These are phyloP conservation scores for Menidia beryllina DNA, from an alignment of 2,113 vertebrate species.

Conservation along the genomic window DNA sequence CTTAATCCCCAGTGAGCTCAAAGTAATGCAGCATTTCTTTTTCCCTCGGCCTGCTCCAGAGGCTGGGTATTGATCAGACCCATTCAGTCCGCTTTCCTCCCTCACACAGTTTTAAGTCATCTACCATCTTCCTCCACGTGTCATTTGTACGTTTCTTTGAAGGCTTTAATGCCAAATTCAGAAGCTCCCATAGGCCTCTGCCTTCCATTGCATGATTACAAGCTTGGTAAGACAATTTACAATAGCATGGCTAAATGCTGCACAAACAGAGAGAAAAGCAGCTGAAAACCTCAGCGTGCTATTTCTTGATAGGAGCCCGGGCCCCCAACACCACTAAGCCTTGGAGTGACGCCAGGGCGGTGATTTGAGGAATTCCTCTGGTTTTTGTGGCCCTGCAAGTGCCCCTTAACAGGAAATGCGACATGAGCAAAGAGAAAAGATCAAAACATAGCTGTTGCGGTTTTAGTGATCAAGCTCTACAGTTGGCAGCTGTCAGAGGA, in stretches of 20 bases:
- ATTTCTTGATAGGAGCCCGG: slow-evolving; percentile 67
- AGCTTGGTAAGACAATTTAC: slow-evolving; percentile 54
- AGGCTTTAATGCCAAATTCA: slow-evolving; percentile 15
- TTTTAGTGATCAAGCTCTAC: slow-evolving; percentile 48
- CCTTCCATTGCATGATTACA: slow-evolving; percentile 52
- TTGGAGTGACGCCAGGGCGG: slow-evolving; percentile 70
- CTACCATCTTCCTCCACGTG: background rate
- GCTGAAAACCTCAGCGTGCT: slow-evolving; percentile 68
- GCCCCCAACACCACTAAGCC: slow-evolving; percentile 56
- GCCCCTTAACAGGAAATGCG: slow-evolving; percentile 58
- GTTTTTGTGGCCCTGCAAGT: slow-evolving; percentile 60
- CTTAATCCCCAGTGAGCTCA: slow-evolving; percentile 63
- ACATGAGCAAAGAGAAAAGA: slow-evolving; percentile 51
- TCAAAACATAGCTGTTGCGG: slow-evolving; percentile 42
- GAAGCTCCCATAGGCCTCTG: slow-evolving; percentile 15
- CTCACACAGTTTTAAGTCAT: background rate
- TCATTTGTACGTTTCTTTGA: slow-evolving; percentile 16
- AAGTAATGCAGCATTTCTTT: slow-evolving; percentile 60
- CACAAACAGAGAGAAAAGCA: slow-evolving; percentile 54
- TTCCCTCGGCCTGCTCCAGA: slow-evolving; percentile 13
- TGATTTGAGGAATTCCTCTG: slow-evolving; percentile 76
- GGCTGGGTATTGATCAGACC: slow-evolving; percentile 25
- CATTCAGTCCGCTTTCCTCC: slow-evolving; percentile 1
- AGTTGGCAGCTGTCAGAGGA: slow-evolving; percentile 54
- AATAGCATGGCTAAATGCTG: slow-evolving; percentile 50